phyloP scores from a whole-genome alignment of 2,888 invertebrate species.

The Blera fallax region DNA sequence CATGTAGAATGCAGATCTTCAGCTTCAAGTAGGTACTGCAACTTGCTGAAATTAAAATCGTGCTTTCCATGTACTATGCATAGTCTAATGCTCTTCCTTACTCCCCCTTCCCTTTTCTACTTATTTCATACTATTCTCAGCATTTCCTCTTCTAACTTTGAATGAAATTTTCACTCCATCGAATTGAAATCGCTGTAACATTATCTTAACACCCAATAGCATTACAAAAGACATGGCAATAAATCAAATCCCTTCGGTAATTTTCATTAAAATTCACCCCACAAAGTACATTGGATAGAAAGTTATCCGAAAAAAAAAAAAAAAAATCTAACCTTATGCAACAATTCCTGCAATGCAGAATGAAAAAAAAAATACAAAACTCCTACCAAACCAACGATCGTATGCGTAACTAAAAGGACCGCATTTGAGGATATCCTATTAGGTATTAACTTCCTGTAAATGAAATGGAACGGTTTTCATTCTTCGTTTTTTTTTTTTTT shows the following conservation, averaged over 20 bases:
- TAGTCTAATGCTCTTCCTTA: no score
- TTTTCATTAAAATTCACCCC: constrained; percentile 74
- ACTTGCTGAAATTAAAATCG: no score
- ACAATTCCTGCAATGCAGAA: constrained; percentile 45
- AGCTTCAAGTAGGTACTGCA: no score
- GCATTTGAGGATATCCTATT: constrained; percentile 65
- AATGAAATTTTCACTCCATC: constrained; percentile 60
- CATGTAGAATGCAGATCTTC: no score
- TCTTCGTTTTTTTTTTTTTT: not conserved
- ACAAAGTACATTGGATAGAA: constrained; percentile 34
- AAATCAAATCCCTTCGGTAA: constrained; percentile 69
- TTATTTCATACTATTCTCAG: not conserved
- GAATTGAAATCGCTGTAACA: constrained; percentile 57
- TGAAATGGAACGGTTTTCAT: constrained; percentile 69
- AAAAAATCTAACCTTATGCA: constrained; percentile 5
- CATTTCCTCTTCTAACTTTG: constrained; percentile 6
- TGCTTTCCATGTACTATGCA: no score
- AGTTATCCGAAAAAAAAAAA: constrained; percentile 17
- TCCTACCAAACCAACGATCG: constrained; percentile 35
- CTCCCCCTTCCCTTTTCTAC: not conserved
- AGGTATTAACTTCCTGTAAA: constrained; percentile 71
- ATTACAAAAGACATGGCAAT: constrained; percentile 59
- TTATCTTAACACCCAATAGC: constrained; percentile 66
- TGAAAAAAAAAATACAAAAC: not conserved
- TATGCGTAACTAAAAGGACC: constrained; percentile 71